Conservation (phyloP, 2,113 vertebrate species). For the Gymnobelideus leadbeateri region DNA sequence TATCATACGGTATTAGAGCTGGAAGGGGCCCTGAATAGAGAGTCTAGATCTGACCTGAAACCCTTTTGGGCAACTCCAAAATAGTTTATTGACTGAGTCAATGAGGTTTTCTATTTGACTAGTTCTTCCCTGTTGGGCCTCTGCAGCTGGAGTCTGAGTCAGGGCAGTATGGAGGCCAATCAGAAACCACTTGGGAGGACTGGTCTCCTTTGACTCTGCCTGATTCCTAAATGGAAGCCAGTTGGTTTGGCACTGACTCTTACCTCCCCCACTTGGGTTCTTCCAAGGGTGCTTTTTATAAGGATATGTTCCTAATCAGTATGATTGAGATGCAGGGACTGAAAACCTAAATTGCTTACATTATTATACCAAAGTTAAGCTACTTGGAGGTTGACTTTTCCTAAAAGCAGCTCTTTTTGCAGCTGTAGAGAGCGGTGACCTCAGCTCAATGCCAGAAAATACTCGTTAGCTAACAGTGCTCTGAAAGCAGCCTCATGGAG, state of each 20-base stretch:
- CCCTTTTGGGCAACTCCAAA: slow-evolving; percentile 36
- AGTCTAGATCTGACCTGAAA: neutral
- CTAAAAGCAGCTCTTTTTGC: slow-evolving; percentile 5
- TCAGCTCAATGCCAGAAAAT: neutral
- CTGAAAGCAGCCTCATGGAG: neutral
- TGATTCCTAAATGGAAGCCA: slow-evolving; percentile 65
- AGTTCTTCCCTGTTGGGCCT: slow-evolving; percentile 55
- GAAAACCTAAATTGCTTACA: neutral
- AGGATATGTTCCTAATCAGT: neutral
- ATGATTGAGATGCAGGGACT: neutral
- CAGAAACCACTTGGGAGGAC: slow-evolving; percentile 53
- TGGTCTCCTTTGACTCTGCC: slow-evolving; percentile 36
- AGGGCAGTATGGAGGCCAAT: slow-evolving; percentile 35
- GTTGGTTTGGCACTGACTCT: neutral
- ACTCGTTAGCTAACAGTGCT: neutral
- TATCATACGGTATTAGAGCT: neutral
- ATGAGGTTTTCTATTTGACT: slow-evolving; percentile 63
- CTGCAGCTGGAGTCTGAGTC: slow-evolving; percentile 53
- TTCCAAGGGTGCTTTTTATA: slow-evolving; percentile 8
- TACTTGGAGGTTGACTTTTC: slow-evolving; percentile 3
- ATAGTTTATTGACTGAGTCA: slow-evolving; percentile 71
- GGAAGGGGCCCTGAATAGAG: neutral
- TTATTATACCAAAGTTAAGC: neutral
- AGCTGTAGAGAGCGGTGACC: neutral
- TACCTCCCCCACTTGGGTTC: neutral